Base-by-base conservation (phyloP, 53 echinoderm and acorn worm genomes). In the Holothuria scabra region DNA sequence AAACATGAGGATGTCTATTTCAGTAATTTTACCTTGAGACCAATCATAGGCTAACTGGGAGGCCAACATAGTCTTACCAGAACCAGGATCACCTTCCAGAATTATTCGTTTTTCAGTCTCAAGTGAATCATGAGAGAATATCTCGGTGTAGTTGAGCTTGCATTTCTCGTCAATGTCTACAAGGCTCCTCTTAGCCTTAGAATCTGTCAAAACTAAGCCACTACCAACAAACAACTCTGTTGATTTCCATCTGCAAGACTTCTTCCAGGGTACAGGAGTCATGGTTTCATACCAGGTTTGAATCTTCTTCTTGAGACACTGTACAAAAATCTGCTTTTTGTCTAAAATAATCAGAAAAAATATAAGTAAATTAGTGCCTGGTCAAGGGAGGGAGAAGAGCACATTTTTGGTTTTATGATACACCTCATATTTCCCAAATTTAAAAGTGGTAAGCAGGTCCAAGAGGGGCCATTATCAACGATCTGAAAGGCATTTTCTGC, bases 161-260 rank as follows among this genome's bases (percentile, higher is more conserved):
- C 24, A 66, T 66, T 66, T 66, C 5, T 16, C 23, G 12, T 66
- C 66, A 66, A 66, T 32, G 18, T 66, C 66, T 23, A 28, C 28
- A 13, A 16, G 8, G 28, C 29, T 35, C 28, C 16, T 66, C 35
- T 6, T 35, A 4, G 35, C 35, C 6, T 35, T 35, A 35, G 35
- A 35, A 6, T 35, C 35, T 35, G 35, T 66, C 28, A 66, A 66
- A 32, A 66, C 66, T 12, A 66, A 66, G 12, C 66, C 30, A 10
- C 66, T 66, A 29, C 29, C 66, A 24, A 66, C 28, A 66, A 66
- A 66, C 16, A 66, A 29, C 28, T 66, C 66, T 14, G 0, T 23
- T 66, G 66, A 66, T 66, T 66, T 66, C 66, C 66, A 66, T 66
- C 32, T 12, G 32, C 66, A 66, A 35, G 35, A 35, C 35, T 35